Conservation (phyloP, 1,140 invertebrate genomes). For the Epicauta chinensis region DNA sequence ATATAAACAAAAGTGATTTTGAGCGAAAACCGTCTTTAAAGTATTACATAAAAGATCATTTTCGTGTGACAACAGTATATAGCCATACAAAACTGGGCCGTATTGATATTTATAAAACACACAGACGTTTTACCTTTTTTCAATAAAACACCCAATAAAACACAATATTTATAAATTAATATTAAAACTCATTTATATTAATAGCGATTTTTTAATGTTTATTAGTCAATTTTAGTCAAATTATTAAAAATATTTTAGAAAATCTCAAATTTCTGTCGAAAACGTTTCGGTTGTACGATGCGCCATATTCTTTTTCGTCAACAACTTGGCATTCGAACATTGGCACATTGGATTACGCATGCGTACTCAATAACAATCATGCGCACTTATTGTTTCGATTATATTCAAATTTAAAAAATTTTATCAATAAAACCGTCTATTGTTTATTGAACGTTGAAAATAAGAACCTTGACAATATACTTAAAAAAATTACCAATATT, state of each 20-base stretch:
- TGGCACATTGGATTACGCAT: not conserved
- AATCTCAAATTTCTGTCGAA: not conserved
- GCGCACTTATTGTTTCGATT: not conserved
- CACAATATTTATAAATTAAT: not conserved
- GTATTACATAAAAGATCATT: constrained; percentile 30
- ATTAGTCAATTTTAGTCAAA: not conserved
- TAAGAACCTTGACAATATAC: not conserved
- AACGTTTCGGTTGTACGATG: constrained; percentile 11
- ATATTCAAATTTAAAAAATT: constrained; percentile 11
- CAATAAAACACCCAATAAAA: not conserved
- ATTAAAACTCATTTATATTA: not conserved
- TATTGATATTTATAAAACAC: constrained; percentile 31
- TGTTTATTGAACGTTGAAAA: not conserved
- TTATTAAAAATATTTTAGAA: not conserved
- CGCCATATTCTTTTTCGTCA: constrained; percentile 12
- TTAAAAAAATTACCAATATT: too few relatives aligned
- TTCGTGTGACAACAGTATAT: constrained; percentile 20
- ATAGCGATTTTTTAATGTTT: not conserved
- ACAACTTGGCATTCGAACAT: constrained; percentile 3
- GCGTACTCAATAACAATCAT: not conserved
- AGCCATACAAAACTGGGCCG: constrained; percentile 33
- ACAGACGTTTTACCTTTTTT: constrained; percentile 23
- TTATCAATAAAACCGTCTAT: not conserved
- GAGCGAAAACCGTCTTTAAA: constrained; percentile 35
- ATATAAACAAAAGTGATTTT: constrained; percentile 18